phyloP scores from a whole-genome alignment of 2,113 vertebrate species.

The Tragelaphus buxtoni region DNA sequence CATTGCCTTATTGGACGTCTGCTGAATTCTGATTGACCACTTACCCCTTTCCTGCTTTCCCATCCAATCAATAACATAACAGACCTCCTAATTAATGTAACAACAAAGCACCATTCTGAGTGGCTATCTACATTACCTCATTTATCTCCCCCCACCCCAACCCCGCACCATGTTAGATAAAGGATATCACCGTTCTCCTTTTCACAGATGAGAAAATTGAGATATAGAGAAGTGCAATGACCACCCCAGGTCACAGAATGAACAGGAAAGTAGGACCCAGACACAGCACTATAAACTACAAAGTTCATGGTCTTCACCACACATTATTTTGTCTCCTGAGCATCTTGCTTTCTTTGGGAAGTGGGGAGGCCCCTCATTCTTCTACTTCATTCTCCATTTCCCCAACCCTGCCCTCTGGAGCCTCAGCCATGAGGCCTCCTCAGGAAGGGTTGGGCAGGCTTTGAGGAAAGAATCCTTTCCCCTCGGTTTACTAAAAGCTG shows the following conservation, averaged over 20 bases:
- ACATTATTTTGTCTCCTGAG: neutral
- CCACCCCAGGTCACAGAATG: neutral
- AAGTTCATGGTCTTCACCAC: neutral
- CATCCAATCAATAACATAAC: neutral
- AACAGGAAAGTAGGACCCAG: neutral
- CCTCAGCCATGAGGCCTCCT: neutral
- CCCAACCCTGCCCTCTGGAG: neutral
- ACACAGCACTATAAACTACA: neutral
- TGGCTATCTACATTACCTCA: neutral
- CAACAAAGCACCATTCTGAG: neutral
- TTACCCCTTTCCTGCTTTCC: neutral
- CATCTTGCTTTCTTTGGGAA: neutral
- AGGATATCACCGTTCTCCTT: neutral
- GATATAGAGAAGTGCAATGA: neutral
- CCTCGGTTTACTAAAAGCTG: neutral
- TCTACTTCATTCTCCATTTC: neutral
- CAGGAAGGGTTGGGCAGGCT: neutral
- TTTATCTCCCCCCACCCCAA: neutral
- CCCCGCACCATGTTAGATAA: neutral
- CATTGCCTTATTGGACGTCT: neutral
- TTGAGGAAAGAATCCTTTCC: slow-evolving; percentile 32
- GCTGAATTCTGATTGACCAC: neutral
- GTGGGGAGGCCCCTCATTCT: neutral
- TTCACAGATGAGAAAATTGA: neutral
- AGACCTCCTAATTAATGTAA: neutral